These are phyloP conservation scores for Callaeas wilsoni DNA, from an alignment of 2,113 vertebrate species.

Conservation along the genomic window DNA sequence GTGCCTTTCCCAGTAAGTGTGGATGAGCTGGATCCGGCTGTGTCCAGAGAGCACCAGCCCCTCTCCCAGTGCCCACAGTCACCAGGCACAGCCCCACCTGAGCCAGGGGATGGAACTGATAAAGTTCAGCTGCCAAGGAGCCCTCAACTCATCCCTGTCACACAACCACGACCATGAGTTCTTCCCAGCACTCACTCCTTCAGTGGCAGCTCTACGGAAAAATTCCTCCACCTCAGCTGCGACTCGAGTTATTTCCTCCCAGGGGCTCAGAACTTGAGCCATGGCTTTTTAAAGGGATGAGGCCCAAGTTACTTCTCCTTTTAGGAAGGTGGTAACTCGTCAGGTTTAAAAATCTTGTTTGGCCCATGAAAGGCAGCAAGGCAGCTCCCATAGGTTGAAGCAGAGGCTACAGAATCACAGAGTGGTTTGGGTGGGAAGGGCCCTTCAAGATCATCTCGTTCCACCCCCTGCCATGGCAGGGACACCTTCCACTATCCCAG, in stretches of 20 bases:
- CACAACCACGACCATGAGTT: fast-evolving
- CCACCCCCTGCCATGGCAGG: neutral
- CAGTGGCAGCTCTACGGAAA: neutral
- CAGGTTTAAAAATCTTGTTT: neutral
- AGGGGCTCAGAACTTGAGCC: neutral
- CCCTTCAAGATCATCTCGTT: neutral
- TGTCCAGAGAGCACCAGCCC: neutral
- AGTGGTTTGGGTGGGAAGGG: neutral
- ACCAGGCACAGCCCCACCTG: neutral
- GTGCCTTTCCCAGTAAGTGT: neutral
- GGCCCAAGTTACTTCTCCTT: neutral
- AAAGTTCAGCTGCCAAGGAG: neutral
- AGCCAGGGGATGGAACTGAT: neutral
- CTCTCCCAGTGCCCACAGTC: neutral
- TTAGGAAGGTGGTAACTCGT: neutral
- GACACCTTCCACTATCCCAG: fast-evolving
- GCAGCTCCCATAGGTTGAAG: neutral
- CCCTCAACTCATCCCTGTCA: neutral
- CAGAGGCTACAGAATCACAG: neutral
- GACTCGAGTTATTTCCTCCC: neutral
- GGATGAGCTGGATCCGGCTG: neutral
- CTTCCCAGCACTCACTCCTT: neutral
- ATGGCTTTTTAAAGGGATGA: neutral
- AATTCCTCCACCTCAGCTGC: neutral
- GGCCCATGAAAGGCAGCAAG: neutral